Base-by-base conservation (phyloP, 2,888 invertebrate species). In the Eilema sororculum region DNA sequence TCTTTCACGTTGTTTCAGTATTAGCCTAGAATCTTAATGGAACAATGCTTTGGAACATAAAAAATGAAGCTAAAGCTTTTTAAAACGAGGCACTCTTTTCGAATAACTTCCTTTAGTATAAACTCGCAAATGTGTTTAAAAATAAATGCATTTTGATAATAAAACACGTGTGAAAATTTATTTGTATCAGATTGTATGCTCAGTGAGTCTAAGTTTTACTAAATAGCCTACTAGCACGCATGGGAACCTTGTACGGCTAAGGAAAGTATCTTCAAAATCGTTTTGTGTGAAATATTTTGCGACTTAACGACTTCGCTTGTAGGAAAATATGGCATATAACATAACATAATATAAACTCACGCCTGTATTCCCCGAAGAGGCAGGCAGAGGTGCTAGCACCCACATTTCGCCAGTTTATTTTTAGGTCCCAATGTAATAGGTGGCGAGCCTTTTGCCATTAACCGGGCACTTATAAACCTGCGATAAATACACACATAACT, bases 111-210 rank as follows among this genome's bases (percentile, higher is more conserved):
- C 24, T 25, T 62, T 41, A 20, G 16, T 24, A 41, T 41, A 16
- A 16, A 41, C 24, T 62, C 41, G 41, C 13, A 62, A 62, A 62
- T 16, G 25, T 37, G 16, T 41, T 41, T 20, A 24, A 62, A 62
- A 41, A 41, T 41, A 22, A 24, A 12, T 24, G 24, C 20, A 9
- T 66, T 33, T 59, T 58, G 25, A 24, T 59, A 58, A 12, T 59
- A 41, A 65, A 58, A 58, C n/a, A 41, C 37, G 58, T 57, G 65
- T 41, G 62, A 41, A 62, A 25, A 62, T 62, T 16, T 41, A 41
- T 67, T 37, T 20, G 46, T 78, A 78, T 78, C 78, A 71, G 80
- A 78, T 78, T 67, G 77, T 69, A 73, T 69, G 80, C 71, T 58
- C 68, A 77, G 67, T 79, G 78, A 56, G 22, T 71, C 33, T 25